Conservation (phyloP, 2,888 invertebrate genomes). For the Myopa testacea region DNA sequence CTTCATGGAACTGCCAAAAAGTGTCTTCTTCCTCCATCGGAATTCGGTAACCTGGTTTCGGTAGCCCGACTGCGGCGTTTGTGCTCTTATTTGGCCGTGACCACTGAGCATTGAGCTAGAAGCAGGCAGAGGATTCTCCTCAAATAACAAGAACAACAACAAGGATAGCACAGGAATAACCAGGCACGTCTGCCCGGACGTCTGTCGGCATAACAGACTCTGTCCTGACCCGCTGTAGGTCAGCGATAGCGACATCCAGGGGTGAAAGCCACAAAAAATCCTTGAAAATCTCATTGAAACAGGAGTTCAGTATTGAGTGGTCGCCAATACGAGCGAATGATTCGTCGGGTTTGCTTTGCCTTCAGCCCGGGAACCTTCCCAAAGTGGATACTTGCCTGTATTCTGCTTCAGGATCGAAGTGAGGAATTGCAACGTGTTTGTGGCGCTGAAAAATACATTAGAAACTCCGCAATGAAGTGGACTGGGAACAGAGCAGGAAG, state of each 20-base stretch:
- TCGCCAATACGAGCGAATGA: background rate
- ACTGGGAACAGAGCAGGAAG: too few relatives aligned
- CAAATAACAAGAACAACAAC: too few relatives aligned
- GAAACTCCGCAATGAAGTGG: background rate
- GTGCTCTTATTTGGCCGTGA: background rate
- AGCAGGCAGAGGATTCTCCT: too few relatives aligned
- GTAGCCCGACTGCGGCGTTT: background rate
- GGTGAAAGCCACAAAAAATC: conserved; percentile 57
- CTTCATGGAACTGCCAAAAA: conserved; percentile 24
- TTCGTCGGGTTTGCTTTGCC: too few relatives aligned
- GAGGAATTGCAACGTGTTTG: too few relatives aligned
- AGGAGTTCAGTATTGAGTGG: conserved; percentile 57
- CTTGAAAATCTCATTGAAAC: conserved; percentile 62
- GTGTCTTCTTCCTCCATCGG: background rate
- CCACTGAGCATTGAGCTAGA: too few relatives aligned
- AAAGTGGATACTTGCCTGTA: too few relatives aligned
- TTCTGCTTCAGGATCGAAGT: too few relatives aligned
- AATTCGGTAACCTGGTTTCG: background rate
- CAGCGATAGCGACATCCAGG: conserved; percentile 43
- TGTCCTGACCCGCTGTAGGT: background rate
- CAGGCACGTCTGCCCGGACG: background rate
- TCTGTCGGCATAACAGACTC: background rate
- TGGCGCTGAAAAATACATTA: background rate
- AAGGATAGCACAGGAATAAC: too few relatives aligned
- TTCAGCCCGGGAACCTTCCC: too few relatives aligned